These are phyloP conservation scores for Prunella fulvescens DNA, from an alignment of 2,113 vertebrate species.

Conservation along the genomic window DNA sequence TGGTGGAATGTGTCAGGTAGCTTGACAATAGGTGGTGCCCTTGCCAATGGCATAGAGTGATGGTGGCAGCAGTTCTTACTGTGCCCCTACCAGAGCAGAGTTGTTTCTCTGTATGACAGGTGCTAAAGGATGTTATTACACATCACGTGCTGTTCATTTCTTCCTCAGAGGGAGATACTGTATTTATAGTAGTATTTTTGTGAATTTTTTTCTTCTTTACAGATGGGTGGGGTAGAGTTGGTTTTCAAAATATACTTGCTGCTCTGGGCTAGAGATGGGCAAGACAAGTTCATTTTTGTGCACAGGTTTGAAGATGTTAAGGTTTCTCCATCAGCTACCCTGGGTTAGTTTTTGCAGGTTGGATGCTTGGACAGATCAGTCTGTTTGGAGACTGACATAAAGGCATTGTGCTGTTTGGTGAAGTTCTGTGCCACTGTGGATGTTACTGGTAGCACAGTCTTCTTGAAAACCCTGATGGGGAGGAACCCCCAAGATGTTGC, in stretches of 20 bases:
- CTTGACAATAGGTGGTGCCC: constrained; percentile 51
- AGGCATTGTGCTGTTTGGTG: neutral
- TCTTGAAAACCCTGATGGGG: neutral
- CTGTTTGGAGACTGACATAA: neutral
- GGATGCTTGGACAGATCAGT: neutral
- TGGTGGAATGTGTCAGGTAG: fast-evolving
- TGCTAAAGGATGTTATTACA: constrained; percentile 1
- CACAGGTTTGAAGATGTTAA: neutral
- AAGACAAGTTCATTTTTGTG: neutral
- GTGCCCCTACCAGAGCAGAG: neutral
- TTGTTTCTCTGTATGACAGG: neutral
- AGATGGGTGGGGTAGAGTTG: neutral
- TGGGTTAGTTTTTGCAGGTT: neutral
- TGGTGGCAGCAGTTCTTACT: neutral
- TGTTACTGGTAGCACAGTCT: neutral
- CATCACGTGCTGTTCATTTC: neutral
- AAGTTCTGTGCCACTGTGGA: neutral
- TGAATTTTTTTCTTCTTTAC: neutral
- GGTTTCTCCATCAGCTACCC: neutral
- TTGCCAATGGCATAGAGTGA: neutral
- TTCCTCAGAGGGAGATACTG: neutral
- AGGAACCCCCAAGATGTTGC: neutral
- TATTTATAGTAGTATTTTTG: neutral
- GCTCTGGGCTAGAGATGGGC: neutral
- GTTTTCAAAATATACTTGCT: neutral